Evolutionary conservation across 2,888 invertebrate genomes (phyloP), one percentile per base, ranked within the genome.

Genomic region (Agrenia bidenticulata): DNA sequence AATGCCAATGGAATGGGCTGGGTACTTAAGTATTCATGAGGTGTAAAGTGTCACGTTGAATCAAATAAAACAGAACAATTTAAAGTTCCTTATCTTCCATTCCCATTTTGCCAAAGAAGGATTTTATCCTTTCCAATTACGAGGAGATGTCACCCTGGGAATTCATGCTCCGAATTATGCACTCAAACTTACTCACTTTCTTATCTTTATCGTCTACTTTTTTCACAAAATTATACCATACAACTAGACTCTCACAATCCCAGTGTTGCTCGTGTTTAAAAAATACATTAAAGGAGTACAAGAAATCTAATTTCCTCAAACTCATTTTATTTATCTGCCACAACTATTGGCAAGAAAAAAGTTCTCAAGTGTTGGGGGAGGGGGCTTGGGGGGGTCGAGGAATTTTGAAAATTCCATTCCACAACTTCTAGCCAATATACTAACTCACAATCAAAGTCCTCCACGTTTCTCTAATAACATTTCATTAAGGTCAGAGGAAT

Each of bases 21-120:
- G 37, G 26, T 50, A 51, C 42, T 67, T 67, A 51, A 17, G 41
- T 57, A 66, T 66, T 66, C 66, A 66, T 63, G 66, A 67, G 67
- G 67, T 67, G 67, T 63, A 67, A 67, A 67, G 63, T 67, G 67
- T 67, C 63, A 63, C 56, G 42, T 67, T 59, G 60, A 55, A 55
- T 67, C 60, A 63, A 63, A 56, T 63, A 57, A 60, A 63, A 63
- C 41, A 51, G 57, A 56, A 59, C 61, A 67, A 63, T 63, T 67
- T 57, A 37, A 24, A 61, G 21, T 55, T 67, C 59, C 67, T 63
- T 66, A 66, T 60, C 66, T 37, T 27, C 32, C 37, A 65, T 54
- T 57, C 39, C 61, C 49, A n/a, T 57, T 57, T 64, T n/a, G 24
- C 57, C 61, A 27, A 23, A 63, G 59, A 66, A 63, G 63, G 66